Base-by-base conservation (phyloP, 2,113 vertebrate species). In the Myrmecophaga tridactyla region DNA sequence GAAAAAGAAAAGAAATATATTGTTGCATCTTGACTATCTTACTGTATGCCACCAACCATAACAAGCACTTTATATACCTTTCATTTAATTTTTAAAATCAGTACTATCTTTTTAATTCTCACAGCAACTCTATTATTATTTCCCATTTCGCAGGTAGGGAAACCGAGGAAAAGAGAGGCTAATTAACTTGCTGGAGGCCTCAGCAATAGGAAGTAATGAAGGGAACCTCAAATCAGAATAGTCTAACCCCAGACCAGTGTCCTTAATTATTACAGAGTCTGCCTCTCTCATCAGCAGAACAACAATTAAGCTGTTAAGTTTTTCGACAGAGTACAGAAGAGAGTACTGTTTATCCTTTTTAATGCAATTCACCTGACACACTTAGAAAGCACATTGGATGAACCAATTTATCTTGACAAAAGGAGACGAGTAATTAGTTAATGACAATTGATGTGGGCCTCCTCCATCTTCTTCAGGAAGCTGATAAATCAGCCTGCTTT, bases 371-470 rank as follows among this genome's bases (percentile, higher is more conserved):
- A 86, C 92, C 96, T 95, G 96, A 90, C 86, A 77, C 76, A 70
- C 96, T 96, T 95, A 90, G 96, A 91, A 86, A 96, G 95, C 90
- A 86, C 39, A 65, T 56, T 43, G 77, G 90, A 86, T 70, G 94
- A 96, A 80, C 81, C 85, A 94, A 95, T 97, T 96, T 91, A 95
- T 93, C 90, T 72, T 91, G 95, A 97, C 96, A 89, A 97, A 96
- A 95, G 88, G 77, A 90, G 82, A 89, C 90, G 92, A 86, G 96
- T 91, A 83, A 97, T 96, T 96, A 97, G 96, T 86, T 97, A 96
- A 95, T 95, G 89, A 96, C 95, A 84, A 95, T 90, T 95, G 97
- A 97, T 93, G 63, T 78, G 84, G 81, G 65, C 21, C 21, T 18
- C 90, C 72, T 80, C 67, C 62, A 13, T 85, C 75, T 69, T 73